Evolutionary conservation across 1,140 invertebrate species (phyloP).

Genomic region (Varroa destructor): DNA sequence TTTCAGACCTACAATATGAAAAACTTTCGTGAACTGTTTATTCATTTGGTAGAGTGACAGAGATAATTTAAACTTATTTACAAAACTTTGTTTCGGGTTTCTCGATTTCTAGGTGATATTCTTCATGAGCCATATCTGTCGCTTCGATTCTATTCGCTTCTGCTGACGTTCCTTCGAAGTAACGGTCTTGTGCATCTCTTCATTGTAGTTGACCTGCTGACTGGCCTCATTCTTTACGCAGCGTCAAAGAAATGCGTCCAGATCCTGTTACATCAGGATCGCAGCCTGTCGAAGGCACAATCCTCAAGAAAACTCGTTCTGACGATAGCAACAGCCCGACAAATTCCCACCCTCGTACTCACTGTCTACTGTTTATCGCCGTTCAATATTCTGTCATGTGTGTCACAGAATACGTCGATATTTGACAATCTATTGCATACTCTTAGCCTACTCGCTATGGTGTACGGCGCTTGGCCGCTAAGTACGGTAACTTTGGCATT

Average conservation of each 20-base stretch:
- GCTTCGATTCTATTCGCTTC: slow-evolving; percentile 20
- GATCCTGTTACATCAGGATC: slow-evolving; percentile 21
- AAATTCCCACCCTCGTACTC: slow-evolving; percentile 6
- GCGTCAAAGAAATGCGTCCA: slow-evolving; percentile 26
- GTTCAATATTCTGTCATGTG: slow-evolving; percentile 20
- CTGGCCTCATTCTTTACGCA: slow-evolving; percentile 17
- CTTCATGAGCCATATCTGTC: slow-evolving; percentile 25
- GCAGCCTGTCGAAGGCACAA: slow-evolving; percentile 16
- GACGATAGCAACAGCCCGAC: slow-evolving; percentile 11
- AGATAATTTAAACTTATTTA: too few species aligned
- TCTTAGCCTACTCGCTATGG: slow-evolving; percentile 16
- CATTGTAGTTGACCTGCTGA: slow-evolving; percentile 15
- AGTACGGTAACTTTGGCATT: slow-evolving; percentile 13
- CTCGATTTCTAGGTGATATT: not conserved
- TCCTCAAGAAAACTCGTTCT: slow-evolving; percentile 12
- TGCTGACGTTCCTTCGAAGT: slow-evolving; percentile 1
- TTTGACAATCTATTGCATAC: slow-evolving; percentile 16
- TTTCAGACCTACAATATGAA: too few species aligned
- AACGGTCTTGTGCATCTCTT: slow-evolving; percentile 15
- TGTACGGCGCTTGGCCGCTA: slow-evolving; percentile 21
- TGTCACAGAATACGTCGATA: slow-evolving; percentile 23
- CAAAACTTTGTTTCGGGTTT: too few species aligned
- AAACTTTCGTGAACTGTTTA: too few species aligned
- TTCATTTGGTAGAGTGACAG: too few species aligned
- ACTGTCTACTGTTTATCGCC: slow-evolving; percentile 15